These are phyloP conservation scores for Chymomyza fuscimana DNA, from an alignment of 2,888 invertebrate genomes.

Conservation along the genomic window DNA sequence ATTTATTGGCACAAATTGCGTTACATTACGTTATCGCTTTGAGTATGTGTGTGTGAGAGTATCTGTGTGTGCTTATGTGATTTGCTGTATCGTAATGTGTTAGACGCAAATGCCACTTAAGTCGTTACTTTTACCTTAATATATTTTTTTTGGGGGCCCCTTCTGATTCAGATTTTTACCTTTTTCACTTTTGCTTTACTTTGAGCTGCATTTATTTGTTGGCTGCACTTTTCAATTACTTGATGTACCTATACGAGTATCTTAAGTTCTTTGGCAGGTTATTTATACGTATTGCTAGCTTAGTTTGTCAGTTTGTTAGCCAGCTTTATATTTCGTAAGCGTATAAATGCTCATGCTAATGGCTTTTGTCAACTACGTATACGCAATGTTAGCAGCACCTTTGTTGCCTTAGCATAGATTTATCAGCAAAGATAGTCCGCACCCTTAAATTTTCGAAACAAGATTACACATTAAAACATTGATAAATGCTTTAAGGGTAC, in stretches of 20 bases:
- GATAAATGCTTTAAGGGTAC: conserved; percentile 45
- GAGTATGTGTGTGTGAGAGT: conserved; percentile 27
- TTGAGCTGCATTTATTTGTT: conserved; percentile 10
- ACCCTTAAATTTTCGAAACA: not conserved
- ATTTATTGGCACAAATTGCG: conserved; percentile 70
- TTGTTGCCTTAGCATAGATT: not conserved
- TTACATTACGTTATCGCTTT: conserved; percentile 68
- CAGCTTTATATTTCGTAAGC: conserved; percentile 6
- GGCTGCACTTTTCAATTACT: conserved; percentile 60
- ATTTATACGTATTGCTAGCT: not conserved
- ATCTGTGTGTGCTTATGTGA: not conserved
- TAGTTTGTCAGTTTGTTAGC: not conserved
- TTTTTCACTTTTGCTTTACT: not conserved
- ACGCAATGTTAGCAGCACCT: not conserved
- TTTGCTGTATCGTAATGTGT: conserved; percentile 6
- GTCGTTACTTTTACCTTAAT: conserved; percentile 37
- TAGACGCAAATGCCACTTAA: conserved; percentile 22
- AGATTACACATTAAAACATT: conserved; percentile 13
- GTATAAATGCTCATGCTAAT: conserved; percentile 21
- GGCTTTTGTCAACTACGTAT: conserved; percentile 43
- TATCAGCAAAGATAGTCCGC: not conserved
- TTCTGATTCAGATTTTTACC: not conserved
- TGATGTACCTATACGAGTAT: conserved; percentile 38
- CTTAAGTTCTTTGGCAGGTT: conserved; percentile 19
- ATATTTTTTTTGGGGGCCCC: conserved; percentile 6